Conservation (phyloP, 1,140 invertebrate genomes). For the Lasioglossum albipes region DNA sequence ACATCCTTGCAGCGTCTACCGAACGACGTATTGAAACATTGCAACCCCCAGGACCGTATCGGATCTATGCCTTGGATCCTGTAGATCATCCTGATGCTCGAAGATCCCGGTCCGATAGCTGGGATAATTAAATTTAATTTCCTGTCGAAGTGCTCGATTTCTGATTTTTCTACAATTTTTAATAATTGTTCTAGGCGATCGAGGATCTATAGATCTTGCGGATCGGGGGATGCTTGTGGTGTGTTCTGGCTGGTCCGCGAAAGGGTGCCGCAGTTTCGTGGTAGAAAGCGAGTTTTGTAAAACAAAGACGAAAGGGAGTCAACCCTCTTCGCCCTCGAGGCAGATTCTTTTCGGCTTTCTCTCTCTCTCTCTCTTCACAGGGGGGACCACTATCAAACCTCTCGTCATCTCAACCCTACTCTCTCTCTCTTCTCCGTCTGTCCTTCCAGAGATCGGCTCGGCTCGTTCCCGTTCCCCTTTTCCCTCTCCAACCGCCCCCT, state of each 20-base stretch:
- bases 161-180: too few relatives aligned
- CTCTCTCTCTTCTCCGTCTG: not conserved
- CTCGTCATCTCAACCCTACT: not conserved
- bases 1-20: not conserved
- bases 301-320: constrained; percentile 62
- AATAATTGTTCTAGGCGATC: too few relatives aligned
- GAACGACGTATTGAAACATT: too few relatives aligned
- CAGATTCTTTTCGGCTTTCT: constrained; percentile 45
- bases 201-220: too few relatives aligned
- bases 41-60: too few relatives aligned
- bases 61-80: too few relatives aligned
- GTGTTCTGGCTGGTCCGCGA: not conserved
- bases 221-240: too few relatives aligned
- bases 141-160: too few relatives aligned
- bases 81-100: too few relatives aligned
- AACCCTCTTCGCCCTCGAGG: constrained; percentile 61
- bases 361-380: constrained; percentile 14
- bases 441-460: constrained; percentile 21
- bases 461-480: constrained; percentile 8
- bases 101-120: too few relatives aligned
- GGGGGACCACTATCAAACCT: constrained; percentile 28
- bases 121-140: too few relatives aligned
- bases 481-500: constrained; percentile 37
- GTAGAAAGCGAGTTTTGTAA: constrained; percentile 55
- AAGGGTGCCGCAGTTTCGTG: constrained; percentile 52